These are phyloP conservation scores for Macrophya annulata DNA, from an alignment of 2,888 invertebrate genomes.

Conservation along the genomic window DNA sequence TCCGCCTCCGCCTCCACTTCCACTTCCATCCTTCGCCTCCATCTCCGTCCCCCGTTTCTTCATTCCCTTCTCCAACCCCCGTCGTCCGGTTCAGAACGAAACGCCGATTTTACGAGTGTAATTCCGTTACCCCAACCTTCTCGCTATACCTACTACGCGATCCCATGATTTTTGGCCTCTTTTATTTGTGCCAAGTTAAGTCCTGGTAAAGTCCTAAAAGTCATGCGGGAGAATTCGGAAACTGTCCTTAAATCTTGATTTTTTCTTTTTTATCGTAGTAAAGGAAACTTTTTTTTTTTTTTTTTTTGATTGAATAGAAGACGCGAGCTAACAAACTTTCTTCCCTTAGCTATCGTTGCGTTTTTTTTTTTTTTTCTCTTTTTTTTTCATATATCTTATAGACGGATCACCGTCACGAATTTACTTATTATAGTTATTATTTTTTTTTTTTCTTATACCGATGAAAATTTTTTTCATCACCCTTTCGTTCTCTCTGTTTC, in stretches of 20 bases:
- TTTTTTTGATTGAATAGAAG: slow-evolving; percentile 22
- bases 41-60: not conserved
- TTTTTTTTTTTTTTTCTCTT: not conserved
- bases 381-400: not conserved
- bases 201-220: slow-evolving; percentile 20
- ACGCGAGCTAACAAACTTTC: not conserved
- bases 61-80: not conserved
- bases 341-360: not conserved
- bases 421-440: too few relatives aligned
- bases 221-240: slow-evolving; percentile 26
- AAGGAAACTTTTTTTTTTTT: slow-evolving; percentile 15
- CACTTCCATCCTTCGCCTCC: not conserved
- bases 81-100: slow-evolving; percentile 38
- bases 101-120: slow-evolving; percentile 49
- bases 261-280: not conserved
- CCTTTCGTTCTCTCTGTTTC: not conserved
- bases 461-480: not conserved
- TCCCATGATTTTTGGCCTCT: slow-evolving; percentile 46
- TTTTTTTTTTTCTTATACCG: too few relatives aligned
- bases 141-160: not conserved
- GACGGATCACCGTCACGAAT: not conserved
- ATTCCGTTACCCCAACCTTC: slow-evolving; percentile 43
- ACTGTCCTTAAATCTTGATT: slow-evolving; percentile 33
- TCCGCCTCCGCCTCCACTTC: not conserved
- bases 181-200: slow-evolving; percentile 40